These are phyloP conservation scores for Lepus oiostolus DNA, from an alignment of 2,797 vertebrate species.

Conservation along the genomic window DNA sequence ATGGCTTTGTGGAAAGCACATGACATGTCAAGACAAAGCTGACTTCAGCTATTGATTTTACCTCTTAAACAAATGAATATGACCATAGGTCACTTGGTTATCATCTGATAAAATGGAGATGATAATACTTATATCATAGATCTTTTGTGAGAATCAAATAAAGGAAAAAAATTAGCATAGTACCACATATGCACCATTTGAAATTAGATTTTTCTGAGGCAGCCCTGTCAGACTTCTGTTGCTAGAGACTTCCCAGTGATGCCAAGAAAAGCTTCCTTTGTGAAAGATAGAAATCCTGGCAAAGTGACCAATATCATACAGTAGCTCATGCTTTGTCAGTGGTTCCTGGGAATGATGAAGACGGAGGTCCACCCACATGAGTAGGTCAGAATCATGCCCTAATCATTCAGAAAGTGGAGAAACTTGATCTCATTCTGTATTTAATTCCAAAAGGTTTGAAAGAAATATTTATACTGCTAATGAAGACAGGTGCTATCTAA, in stretches of 20 bases:
- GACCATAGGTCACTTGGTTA: not conserved
- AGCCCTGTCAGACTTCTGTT: not conserved
- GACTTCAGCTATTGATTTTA: constrained; percentile 17
- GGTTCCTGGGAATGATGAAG: constrained; percentile 7
- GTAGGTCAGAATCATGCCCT: not conserved
- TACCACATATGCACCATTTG: not conserved
- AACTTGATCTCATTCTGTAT: not conserved
- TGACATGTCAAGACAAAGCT: not conserved
- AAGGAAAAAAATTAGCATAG: not conserved
- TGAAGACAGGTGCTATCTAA: constrained; percentile 29
- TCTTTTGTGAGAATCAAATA: constrained; percentile 10
- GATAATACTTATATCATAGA: not conserved
- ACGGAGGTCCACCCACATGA: not conserved
- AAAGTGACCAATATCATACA: not conserved
- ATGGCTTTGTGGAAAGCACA: not conserved
- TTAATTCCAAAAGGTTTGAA: constrained; percentile 45
- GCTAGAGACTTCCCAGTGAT: not conserved
- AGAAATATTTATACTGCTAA: constrained; percentile 15
- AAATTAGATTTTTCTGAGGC: not conserved
- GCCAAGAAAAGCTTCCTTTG: not conserved
- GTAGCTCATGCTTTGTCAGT: not conserved
- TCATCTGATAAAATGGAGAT: not conserved
- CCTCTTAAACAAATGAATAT: not conserved
- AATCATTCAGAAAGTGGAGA: not conserved
- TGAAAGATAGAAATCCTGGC: not conserved